phyloP scores from a whole-genome alignment of 2,888 invertebrate genomes.

The Oligia latruncula region DNA sequence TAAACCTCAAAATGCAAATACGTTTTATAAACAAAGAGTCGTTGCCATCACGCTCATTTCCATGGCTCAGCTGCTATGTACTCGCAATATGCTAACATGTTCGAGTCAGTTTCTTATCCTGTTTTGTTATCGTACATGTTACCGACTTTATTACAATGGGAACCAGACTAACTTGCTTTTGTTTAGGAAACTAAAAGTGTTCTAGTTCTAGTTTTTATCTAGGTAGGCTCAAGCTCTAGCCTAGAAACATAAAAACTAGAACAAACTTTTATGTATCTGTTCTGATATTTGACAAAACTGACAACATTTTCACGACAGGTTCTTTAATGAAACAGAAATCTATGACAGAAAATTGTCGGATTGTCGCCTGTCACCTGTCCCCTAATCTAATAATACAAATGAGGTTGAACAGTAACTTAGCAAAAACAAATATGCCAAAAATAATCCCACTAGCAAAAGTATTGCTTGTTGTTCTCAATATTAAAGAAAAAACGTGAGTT shows the following conservation, averaged over 20 bases:
- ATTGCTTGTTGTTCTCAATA: background rate
- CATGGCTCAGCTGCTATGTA: background rate
- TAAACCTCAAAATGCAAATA: slow-evolving; percentile 24
- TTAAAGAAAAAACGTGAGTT: background rate
- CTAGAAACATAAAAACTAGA: slow-evolving; percentile 15
- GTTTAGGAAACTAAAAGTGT: slow-evolving; percentile 42
- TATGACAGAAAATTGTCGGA: background rate
- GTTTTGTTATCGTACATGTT: slow-evolving; percentile 29
- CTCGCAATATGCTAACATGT: slow-evolving; percentile 19
- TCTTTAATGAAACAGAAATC: background rate
- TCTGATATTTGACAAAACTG: background rate
- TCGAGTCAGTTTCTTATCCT: slow-evolving; percentile 39
- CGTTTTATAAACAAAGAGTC: slow-evolving; percentile 14
- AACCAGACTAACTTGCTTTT: slow-evolving; percentile 48
- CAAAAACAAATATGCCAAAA: background rate
- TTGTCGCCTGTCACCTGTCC: background rate
- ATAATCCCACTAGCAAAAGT: background rate
- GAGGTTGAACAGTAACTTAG: no score
- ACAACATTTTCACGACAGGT: background rate
- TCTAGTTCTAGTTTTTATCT: slow-evolving; percentile 38
- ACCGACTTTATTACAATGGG: slow-evolving; percentile 34
- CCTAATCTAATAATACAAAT: background rate
- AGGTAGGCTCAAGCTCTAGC: slow-evolving; percentile 2
- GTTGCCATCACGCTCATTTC: background rate
- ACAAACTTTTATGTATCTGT: background rate